Evolutionary conservation across 2,113 vertebrate genomes (phyloP).

Genomic region (Rhipidura dahli): DNA sequence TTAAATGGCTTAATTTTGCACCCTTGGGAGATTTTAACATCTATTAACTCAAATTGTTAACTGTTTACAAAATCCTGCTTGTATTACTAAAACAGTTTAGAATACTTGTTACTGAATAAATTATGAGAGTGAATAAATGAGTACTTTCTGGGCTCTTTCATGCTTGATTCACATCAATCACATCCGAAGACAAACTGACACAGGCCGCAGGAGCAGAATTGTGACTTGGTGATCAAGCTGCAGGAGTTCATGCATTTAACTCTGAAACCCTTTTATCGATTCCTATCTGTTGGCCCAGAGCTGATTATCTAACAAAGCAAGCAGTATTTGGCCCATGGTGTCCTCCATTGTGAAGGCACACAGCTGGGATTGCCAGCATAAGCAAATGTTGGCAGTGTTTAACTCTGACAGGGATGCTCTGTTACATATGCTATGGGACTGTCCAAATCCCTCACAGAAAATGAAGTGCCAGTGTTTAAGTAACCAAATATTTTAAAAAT

Average conservation of each 20-base stretch:
- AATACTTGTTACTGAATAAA: background rate
- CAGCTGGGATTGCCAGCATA: background rate
- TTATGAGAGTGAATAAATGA: background rate
- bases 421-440: slow-evolving; percentile 11
- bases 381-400: slow-evolving; percentile 30
- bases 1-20: background rate
- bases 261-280: background rate
- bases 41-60: background rate
- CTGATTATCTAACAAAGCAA: background rate
- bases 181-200: background rate
- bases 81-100: background rate
- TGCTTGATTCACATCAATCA: background rate
- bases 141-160: background rate
- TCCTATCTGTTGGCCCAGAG: background rate
- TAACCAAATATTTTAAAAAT: background rate
- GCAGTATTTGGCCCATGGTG: background rate
- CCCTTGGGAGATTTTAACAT: background rate
- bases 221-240: background rate
- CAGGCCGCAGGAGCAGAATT: background rate
- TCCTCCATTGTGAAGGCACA: background rate
- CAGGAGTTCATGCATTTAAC: background rate
- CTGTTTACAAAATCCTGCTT: background rate
- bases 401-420: background rate
- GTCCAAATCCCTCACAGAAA: slow-evolving; percentile 41
- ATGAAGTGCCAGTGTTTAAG: slow-evolving; percentile 37